Base-by-base conservation (phyloP, 2,888 invertebrate species). In the Drosophila paucipuncta region DNA sequence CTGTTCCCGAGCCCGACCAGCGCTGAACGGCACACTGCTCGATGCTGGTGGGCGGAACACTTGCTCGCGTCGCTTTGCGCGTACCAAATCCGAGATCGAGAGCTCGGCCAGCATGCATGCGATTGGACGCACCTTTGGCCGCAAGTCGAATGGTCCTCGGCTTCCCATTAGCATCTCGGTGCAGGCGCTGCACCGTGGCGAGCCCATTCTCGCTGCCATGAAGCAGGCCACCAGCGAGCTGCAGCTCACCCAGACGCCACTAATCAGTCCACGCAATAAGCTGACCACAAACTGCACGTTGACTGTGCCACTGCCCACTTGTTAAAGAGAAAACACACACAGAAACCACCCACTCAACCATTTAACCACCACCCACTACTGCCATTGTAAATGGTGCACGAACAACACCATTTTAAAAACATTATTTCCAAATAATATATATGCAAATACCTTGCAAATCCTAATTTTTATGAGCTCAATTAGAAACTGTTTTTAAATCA, bases 61-160 rank as follows among this genome's bases (percentile, higher is more conserved):
- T 31, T 78, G 35, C 9, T 76, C 86, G 1, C 78, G 80, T 6
- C 83, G 87, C 47, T 78, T 86, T n/a, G 61, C 72, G 0, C 88
- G 88, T 68, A 85, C 86, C 52, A 88, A 83, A 35, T 88, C 87
- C 0, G 83, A 88, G 60, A 70, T 80, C 1, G 83, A 90, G 18
- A 78, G 59, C 57, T 69, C 80, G 13, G 66, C 79, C 25, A 76
- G 79, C 60, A 80, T 91, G 59, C 90, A 91, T 71, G 91, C 91
- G 13, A 85, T 91, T 52, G 91, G 91, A 11, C 77, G 77, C 11
- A 87, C 80, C 53, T 87, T 87, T 31, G 89, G 86, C 4, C 85
- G 89, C 28, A 87, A 80, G 39, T 72, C 83, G 4, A 80, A 78
- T 33, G 82, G 86, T 0, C 84, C 87, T 0, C 80, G 87, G 1